A percentile compares a stretch with the other conserved stretches of the same genome.
Evolutionary conservation across 2,797 vertebrate genomes (phyloP).

Genomic region (Discoglossus pictus): DNA sequence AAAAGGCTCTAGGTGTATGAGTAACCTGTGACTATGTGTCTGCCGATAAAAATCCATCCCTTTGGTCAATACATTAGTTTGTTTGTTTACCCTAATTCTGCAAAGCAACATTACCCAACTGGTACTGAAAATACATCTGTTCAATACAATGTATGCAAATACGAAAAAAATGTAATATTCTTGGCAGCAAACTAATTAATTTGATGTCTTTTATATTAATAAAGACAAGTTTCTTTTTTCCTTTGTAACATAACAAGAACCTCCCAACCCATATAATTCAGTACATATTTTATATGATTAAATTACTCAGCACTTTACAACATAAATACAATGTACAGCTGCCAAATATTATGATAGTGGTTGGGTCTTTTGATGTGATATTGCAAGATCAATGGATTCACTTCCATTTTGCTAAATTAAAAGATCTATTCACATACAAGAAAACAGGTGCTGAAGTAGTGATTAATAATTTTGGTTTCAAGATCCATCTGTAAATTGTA

Average conservation of each 20-base stretch:
- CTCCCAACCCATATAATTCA: not conserved
- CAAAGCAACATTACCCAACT: too few species aligned
- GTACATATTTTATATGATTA: not conserved
- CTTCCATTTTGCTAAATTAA: constrained; percentile 19
- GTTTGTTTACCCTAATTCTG: too few species aligned
- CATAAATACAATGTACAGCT: constrained; percentile 13
- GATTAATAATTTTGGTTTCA: constrained; percentile 40
- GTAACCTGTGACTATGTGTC: too few species aligned
- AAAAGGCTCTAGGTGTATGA: too few species aligned
- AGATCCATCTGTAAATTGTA: constrained; percentile 41
- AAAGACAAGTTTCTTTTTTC: not conserved
- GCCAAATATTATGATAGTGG: constrained; percentile 7
- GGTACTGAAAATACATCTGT: too few species aligned
- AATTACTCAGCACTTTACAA: not conserved
- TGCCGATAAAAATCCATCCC: too few species aligned
- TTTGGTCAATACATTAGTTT: too few species aligned
- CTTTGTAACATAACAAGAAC: not conserved
- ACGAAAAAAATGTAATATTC: too few species aligned
- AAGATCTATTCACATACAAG: constrained; percentile 4
- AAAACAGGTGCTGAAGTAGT: constrained; percentile 7
- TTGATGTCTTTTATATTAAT: not conserved
- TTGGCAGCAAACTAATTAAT: not conserved
- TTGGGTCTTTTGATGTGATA: constrained; percentile 6
- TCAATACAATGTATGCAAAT: too few species aligned
- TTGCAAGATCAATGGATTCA: constrained; percentile 12